These are phyloP conservation scores for Drosophila arizonae DNA, from an alignment of 1,140 invertebrate species.

Conservation along the genomic window DNA sequence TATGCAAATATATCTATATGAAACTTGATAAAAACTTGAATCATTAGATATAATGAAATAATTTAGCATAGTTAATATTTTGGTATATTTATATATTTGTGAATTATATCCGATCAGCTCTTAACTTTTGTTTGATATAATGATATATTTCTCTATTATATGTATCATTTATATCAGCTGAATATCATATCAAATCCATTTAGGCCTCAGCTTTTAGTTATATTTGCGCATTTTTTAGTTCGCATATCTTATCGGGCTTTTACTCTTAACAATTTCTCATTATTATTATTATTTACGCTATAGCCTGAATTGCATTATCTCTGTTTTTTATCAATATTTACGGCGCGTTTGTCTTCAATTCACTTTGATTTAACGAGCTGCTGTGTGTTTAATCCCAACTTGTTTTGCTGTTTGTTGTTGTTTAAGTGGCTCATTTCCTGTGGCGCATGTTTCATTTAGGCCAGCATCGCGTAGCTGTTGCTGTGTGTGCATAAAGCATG, in stretches of 20 bases:
- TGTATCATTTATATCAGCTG: too few relatives aligned
- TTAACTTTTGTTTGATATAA: too few relatives aligned
- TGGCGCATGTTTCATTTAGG: not conserved
- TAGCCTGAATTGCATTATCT: not conserved
- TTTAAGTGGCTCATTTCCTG: conserved; percentile 10
- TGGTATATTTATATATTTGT: too few relatives aligned
- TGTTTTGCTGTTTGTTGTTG: not conserved
- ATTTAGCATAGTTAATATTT: too few relatives aligned
- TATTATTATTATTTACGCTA: not conserved
- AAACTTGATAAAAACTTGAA: too few relatives aligned
- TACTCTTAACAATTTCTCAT: not conserved
- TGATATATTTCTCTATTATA: too few relatives aligned
- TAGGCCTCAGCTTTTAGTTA: too few relatives aligned
- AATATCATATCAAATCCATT: too few relatives aligned
- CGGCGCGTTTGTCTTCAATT: not conserved
- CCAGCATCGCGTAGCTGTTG: not conserved
- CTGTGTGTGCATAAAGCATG: conserved; percentile 11
- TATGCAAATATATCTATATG: too few relatives aligned
- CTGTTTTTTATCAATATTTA: conserved; percentile 14
- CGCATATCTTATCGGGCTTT: not conserved
- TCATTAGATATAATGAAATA: too few relatives aligned
- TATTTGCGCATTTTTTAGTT: not conserved
- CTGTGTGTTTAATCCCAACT: conserved; percentile 18
- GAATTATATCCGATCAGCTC: too few relatives aligned
- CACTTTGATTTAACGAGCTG: conserved; percentile 10